These are phyloP conservation scores for Pelusios castaneus DNA, from an alignment of 2,113 vertebrate species.

Conservation along the genomic window DNA sequence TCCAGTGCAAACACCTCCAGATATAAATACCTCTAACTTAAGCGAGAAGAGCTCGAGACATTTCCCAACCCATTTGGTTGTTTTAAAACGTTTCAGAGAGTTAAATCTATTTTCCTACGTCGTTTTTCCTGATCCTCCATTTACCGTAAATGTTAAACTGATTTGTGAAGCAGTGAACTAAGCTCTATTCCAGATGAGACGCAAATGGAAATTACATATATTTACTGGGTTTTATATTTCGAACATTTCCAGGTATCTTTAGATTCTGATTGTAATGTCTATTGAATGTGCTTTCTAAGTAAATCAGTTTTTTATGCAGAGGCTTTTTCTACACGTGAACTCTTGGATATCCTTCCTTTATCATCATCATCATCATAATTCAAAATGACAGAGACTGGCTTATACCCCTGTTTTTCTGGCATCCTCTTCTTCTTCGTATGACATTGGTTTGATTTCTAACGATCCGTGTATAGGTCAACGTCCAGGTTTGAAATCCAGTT, in stretches of 20 bases:
- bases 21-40: background rate
- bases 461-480: no score
- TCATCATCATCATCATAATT: background rate
- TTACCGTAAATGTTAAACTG: slow-evolving; percentile 36
- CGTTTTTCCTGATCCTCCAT: background rate
- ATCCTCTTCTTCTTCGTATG: no score
- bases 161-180: background rate
- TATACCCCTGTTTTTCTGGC: background rate
- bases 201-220: background rate
- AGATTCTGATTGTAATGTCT: background rate
- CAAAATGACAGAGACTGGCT: background rate
- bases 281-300: background rate
- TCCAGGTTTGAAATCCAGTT: no score
- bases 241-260: background rate
- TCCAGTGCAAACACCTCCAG: background rate
- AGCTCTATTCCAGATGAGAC: background rate
- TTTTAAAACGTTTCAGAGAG: slow-evolving; percentile 28
- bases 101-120: slow-evolving; percentile 6
- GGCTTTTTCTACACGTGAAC: background rate
- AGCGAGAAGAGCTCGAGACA: background rate
- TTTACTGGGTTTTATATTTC: background rate
- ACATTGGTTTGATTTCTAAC: no score
- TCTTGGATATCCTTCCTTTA: background rate
- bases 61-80: background rate
- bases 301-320: slow-evolving; percentile 9